Conservation (phyloP, 2,888 invertebrate species). For the Nephrotoma guestfalica region DNA sequence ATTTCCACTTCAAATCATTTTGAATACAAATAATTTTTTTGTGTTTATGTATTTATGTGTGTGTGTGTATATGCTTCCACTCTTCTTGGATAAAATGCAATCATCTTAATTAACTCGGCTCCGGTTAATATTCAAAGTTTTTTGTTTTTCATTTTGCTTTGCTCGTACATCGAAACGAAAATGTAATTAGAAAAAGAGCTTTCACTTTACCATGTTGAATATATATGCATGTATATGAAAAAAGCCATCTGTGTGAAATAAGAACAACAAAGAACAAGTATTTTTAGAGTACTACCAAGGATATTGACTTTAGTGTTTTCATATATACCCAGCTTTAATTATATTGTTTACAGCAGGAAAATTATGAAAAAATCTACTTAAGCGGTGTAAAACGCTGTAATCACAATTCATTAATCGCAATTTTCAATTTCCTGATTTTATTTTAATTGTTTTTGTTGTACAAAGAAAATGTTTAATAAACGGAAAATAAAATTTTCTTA, state of each 20-base stretch:
- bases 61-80: background rate
- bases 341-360: background rate
- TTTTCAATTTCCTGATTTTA: background rate
- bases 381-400: background rate
- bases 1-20: background rate
- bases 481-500: background rate
- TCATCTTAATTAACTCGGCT: background rate
- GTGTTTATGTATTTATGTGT: background rate
- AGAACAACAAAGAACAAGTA: background rate
- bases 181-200: background rate
- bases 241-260: background rate
- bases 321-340: background rate
- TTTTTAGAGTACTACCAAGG: background rate
- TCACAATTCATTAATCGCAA: background rate
- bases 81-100: background rate
- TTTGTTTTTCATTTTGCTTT: background rate
- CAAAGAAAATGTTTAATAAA: background rate
- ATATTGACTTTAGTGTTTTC: background rate
- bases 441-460: background rate
- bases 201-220: background rate
- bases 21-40: background rate
- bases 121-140: background rate
- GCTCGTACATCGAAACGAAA: background rate
- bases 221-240: background rate
- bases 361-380: background rate